Evolutionary conservation across 2,797 vertebrate genomes (phyloP), one percentile per base, ranked within the genome.

Genomic region (Pampus argenteus): DNA sequence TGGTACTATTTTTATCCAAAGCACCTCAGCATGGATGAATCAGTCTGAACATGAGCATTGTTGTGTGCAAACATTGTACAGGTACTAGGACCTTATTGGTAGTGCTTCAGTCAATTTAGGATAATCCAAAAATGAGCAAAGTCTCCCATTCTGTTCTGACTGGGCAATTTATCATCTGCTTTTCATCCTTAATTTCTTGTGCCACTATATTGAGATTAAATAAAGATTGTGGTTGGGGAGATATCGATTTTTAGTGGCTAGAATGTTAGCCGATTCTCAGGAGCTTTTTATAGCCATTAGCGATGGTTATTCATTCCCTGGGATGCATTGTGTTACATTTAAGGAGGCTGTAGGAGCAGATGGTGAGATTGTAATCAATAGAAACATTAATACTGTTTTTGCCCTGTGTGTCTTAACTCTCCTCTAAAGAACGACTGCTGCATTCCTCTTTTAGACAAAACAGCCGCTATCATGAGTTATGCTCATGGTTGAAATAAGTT

Each of bases 241-340:
- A 57, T 90, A 95, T 95, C 31, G 93, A 94, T 94, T 92, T 92
- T 77, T 83, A 80, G 86, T 72, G 68, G 84, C 81, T 77, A 66
- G 84, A 85, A 86, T 62, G 82, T 87, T 83, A 79, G 74, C 67
- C 1, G 70, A 84, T 84, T 90, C 89, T 90, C 88, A 22, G 52
- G 88, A 88, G 86, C 89, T 93, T 92, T 94, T 93, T 90, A 93
- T 93, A 94, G 88, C 88, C 81, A 87, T 92, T 88, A 88, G 91
- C 85, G 79, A 88, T 78, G 90, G 85, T 92, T 92, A 91, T 90
- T 90, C 85, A 89, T 92, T 89, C 89, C 78, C 82, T 55, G 75
- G 82, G 85, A 90, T 86, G 90, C 89, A 90, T 94, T 91, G 88
- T 89, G 85, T 95, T 93, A 91, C 92, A 85, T 82, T 82, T 71